Base-by-base conservation (phyloP, 2,888 invertebrate genomes). In the Nemotelus nigrinus region DNA sequence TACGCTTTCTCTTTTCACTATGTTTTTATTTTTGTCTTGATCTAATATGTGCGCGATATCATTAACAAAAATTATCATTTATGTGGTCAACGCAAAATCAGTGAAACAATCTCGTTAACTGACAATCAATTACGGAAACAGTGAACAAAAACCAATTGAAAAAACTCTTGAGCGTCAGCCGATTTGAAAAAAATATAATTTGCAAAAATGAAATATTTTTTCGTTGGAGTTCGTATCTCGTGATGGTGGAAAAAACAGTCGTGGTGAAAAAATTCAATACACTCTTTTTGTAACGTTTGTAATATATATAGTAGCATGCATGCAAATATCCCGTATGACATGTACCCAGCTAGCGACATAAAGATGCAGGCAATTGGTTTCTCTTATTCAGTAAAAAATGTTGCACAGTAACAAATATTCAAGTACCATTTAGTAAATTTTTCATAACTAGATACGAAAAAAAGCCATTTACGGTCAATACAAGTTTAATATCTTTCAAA, bases 271-370 rank as follows among this genome's bases (percentile, higher is more conserved):
- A 25, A 25, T 25, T 25, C 25, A 63, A 41, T 7, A 63, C 41
- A 25, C 25, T 63, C 43, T 63, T 63, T 3, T 43, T 41, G 8
- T 63, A 41, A 41, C 25, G 25, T 43, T 39, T 7, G 39, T 63
- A 39, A 63, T 63, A 71, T 48, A 72, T 55, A 60, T 57, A 53
- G 57, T 60, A 60, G 70, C 80, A 81, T 80, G 81, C 81, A 82
- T 77, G 81, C 78, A 77, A 77, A 78, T 80, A 60, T 80, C 80
- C 81, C 81, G 81, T 81, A 82, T 83, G 83, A 83, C 83, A 83
- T 83, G 83, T 83, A 83, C 83, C 83, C 83, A 82, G 81, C 80
- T 81, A 81, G 82, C 82, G 81, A 82, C 82, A 81, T 81, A 80
- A 80, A 80, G 68, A 80, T 78, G 81, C 68, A 68, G 68, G 78